Percentiles rank a stretch among this genome's conserved stretches.
These are phyloP conservation scores for Salvelinus namaycush DNA, from an alignment of 2,113 vertebrate species.

Conservation along the genomic window DNA sequence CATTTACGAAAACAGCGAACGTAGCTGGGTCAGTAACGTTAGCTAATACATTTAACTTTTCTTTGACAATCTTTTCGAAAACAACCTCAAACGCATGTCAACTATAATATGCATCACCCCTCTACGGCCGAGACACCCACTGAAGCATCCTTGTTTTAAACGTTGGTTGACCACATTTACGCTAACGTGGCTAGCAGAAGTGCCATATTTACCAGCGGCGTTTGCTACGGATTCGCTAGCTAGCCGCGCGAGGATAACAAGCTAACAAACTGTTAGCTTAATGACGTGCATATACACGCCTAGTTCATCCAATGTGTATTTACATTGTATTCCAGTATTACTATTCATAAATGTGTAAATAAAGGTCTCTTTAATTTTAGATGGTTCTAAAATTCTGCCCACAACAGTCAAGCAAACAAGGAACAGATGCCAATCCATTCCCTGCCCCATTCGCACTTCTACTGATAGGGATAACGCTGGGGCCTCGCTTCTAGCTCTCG, in stretches of 20 bases:
- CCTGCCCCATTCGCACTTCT: constrained; percentile 39
- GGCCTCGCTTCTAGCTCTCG: constrained; percentile 68
- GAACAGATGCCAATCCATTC: constrained; percentile 61
- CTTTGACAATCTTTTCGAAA: no score
- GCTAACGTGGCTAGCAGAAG: neutral
- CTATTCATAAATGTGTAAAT: neutral
- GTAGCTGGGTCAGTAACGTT: no score
- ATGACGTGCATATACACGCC: neutral
- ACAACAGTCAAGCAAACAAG: constrained; percentile 49
- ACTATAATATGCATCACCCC: no score
- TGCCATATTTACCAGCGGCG: neutral
- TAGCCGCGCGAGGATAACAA: neutral
- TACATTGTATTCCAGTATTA: neutral
- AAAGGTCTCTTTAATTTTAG: constrained; percentile 16
- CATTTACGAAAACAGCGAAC: no score
- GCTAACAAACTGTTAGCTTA: neutral
- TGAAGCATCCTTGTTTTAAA: no score
- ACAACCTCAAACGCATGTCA: no score
- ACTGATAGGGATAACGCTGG: constrained; percentile 37
- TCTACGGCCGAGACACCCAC: no score
- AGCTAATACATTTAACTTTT: no score
- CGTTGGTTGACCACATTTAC: no score
- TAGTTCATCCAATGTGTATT: no score
- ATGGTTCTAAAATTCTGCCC: constrained; percentile 47
- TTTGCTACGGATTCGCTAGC: neutral